Evolutionary conservation across 2,113 vertebrate genomes (phyloP).

Genomic region (Scomber scombrus): DNA sequence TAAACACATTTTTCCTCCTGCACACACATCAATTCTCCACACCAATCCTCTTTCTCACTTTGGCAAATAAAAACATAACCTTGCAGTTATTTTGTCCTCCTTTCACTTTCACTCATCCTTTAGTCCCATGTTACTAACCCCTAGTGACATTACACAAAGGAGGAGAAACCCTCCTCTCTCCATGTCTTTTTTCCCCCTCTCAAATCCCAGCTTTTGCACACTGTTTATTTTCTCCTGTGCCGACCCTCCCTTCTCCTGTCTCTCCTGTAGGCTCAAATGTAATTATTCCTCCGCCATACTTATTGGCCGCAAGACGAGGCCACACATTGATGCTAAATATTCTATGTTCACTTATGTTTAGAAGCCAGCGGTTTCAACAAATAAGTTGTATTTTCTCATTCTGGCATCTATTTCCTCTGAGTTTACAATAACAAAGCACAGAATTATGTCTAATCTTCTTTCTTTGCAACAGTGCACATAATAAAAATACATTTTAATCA

Average conservation of each 20-base stretch:
- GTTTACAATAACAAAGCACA: background rate
- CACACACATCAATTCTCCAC: background rate
- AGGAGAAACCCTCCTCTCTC: conserved; percentile 23
- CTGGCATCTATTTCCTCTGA: conserved; percentile 8
- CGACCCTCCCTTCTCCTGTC: conserved; percentile 2
- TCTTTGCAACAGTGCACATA: background rate
- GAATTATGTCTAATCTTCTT: background rate
- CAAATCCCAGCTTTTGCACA: conserved; percentile 8
- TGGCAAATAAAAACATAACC: conserved; percentile 13
- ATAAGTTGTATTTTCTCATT: conserved; percentile 4
- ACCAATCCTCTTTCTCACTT: background rate
- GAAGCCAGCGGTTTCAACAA: conserved; percentile 4
- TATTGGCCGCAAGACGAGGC: conserved; percentile 6
- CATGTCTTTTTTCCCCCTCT: background rate
- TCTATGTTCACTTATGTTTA: conserved; percentile 25
- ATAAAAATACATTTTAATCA: conserved; percentile 15
- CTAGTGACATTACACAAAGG: conserved; percentile 35
- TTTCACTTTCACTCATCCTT: conserved; percentile 38
- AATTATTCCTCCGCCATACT: conserved; percentile 27
- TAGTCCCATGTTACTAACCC: conserved; percentile 28
- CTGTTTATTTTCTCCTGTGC: background rate
- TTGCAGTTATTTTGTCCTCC: conserved; percentile 31
- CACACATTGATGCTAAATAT: conserved; percentile 18
- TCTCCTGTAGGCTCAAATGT: conserved; percentile 7
- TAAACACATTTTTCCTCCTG: background rate